These are phyloP conservation scores for Osmerus eperlanus DNA, from an alignment of 2,113 vertebrate genomes.

Conservation along the genomic window DNA sequence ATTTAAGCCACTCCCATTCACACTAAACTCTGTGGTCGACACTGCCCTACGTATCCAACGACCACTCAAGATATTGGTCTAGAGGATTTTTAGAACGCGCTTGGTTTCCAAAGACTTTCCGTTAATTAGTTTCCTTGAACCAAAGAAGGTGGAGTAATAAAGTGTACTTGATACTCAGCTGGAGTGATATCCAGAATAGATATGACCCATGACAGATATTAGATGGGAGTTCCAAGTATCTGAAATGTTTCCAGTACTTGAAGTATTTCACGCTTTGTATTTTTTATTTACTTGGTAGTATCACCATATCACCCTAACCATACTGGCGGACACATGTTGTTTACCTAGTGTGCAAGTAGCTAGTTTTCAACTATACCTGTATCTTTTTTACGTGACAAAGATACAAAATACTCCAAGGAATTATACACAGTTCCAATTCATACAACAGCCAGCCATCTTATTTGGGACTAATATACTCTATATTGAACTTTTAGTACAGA, in stretches of 20 bases:
- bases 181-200: slow-evolving; percentile 45
- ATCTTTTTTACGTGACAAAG: no score
- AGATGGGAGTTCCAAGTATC: background rate
- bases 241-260: no score
- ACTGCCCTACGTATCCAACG: slow-evolving; percentile 46
- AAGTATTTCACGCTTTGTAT: no score
- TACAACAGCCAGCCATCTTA: background rate
- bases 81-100: slow-evolving; percentile 32
- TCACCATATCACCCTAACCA: no score
- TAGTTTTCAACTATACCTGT: no score
- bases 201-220: background rate
- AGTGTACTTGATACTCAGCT: slow-evolving; percentile 66
- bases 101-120: slow-evolving; percentile 38
- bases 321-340: no score
- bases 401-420: no score
- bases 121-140: slow-evolving; percentile 68
- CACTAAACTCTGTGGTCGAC: background rate
- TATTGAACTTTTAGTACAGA: no score
- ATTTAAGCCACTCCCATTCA: slow-evolving; percentile 32
- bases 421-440: no score
- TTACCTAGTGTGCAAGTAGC: no score
- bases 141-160: slow-evolving; percentile 56
- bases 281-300: no score
- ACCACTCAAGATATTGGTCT: slow-evolving; percentile 46
- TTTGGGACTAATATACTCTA: no score